Base-by-base conservation (phyloP, 2,888 invertebrate genomes). In the Torymus tubicola region DNA sequence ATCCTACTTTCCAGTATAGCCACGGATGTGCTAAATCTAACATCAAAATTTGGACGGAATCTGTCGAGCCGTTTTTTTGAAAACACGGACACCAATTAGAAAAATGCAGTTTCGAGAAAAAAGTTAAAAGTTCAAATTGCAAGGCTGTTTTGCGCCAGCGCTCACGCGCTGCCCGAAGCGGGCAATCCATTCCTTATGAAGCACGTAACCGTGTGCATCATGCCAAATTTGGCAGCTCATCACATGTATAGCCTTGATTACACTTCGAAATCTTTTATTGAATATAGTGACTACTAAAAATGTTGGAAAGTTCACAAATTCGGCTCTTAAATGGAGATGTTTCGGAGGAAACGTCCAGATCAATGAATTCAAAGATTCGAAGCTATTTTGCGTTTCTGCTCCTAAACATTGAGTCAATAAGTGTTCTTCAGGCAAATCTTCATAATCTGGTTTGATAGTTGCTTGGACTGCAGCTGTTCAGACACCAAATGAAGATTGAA, bases 341-440 rank as follows among this genome's bases (percentile, higher is more conserved):
- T 84, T 83, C 10, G 80, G 83, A 52, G 80, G 78, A 50, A 83
- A 82, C n/a, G 78, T 83, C 82, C 83, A 84, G 18, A 84, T 83
- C 10, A 82, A 55, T 16, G 81, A 82, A 81, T 84, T 83, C 11
- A 83, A 42, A 31, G 82, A 82, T 61, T 84, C 76, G 58, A 82
- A 83, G 60, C 79, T 83, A 60, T 82, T 84, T 72, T 83, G 82
- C 21, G 83, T 83, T 53, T 81, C 81, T 16, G 81, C 77, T 73
- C 81, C 81, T 21, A 83, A 53, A 16, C 78, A 82, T 64, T 77
- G 63, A 57, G 31, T 68, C 60, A 84, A 74, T n/a, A 82, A 65
- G 14, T 78, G 70, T n/a, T 84, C 81, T 60, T 21, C 70, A 14
- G 82, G 84, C 53, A 84, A 78, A 75, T 82, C 81, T 57, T 81